Base-by-base conservation (phyloP, 2,113 vertebrate genomes). In the Hypocryptadius cinnamomeus region DNA sequence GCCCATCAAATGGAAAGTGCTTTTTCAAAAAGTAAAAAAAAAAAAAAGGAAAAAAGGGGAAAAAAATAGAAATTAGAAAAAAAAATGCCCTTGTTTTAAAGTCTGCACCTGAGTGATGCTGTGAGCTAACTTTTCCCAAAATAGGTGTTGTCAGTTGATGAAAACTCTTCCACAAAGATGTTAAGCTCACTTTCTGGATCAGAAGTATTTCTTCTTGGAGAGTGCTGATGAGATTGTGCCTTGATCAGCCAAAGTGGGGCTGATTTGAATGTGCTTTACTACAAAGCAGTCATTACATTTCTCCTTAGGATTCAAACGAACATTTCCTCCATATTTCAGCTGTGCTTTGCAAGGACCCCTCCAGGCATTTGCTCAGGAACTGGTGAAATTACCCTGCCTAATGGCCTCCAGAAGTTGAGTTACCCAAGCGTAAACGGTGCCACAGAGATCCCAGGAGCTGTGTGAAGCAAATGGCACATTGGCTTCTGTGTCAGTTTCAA, bases 331-430 rank as follows among this genome's bases (percentile, higher is more conserved):
- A 37, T 90, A 80, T 91, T 94, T 96, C 60, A 92, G 91, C 74
- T 68, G 79, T 15, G 79, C 87, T 96, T 93, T 94, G 93, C 89
- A 70, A 90, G 88, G 91, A 68, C n/a, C 74, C 91, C 93, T 94
- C 50, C 76, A 94, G 95, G 93, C 93, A 83, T 96, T 96, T 89
- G 50, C 95, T 95, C 39, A 77, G 87, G 89, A 96, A 27, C 91
- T 96, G 91, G 85, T 95, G 94, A 96, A 96, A 96, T 95, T 94
- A 94, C 64, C 39, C 79, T 91, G 95, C 79, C 68, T 96, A 96
- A 96, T 93, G 91, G 91, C 65, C 91, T 92, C 87, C 91, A 94
- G 95, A 95, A 94, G 85, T 77, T 40, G 77, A 87, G 68, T 59
- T 91, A 90, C 47, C 94, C 93, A 54, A 89, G 93, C 13, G 2